A percentile compares a stretch with the other conserved stretches of the same genome.
phyloP scores from a whole-genome alignment of 30 jellyfish, hydroid and myxozoan species.

The Haliclystus octoradiatus region DNA sequence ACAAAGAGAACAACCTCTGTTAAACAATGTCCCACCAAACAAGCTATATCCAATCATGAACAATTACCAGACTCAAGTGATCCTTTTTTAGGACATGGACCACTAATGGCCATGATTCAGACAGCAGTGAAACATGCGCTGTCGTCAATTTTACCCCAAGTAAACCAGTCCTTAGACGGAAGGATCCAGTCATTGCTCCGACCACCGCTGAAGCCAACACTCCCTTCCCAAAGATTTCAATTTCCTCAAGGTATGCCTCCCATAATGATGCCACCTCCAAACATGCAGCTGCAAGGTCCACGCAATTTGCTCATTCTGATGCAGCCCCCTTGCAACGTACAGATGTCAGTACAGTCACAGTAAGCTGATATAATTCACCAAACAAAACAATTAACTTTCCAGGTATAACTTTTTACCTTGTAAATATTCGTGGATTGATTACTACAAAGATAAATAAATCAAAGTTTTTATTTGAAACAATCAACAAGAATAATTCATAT shows the following conservation, averaged over 20 bases:
- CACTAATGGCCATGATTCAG: slow-evolving; percentile 1
- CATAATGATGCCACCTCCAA: no score
- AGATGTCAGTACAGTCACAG: background rate
- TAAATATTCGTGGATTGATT: background rate
- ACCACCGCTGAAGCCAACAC: no score
- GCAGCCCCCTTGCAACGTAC: background rate
- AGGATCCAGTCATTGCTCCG: background rate
- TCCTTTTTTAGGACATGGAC: background rate
- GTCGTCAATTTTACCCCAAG: background rate
- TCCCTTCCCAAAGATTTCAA: no score
- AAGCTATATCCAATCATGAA: no score
- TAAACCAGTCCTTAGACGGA: background rate
- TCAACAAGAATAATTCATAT: background rate
- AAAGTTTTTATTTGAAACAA: background rate
- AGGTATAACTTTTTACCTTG: background rate
- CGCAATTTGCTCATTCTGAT: background rate
- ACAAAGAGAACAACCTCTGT: no score
- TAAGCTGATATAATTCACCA: no score
- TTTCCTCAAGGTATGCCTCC: no score
- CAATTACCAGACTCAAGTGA: no score
- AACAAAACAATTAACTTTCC: no score
- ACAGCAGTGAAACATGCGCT: background rate
- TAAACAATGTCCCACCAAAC: no score
- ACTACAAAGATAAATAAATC: background rate
- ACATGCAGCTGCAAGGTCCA: no score